A percentile compares a stretch with the other conserved stretches of the same genome.
These are phyloP conservation scores for Barbus barbus DNA, from an alignment of 2,113 vertebrate genomes.

Conservation along the genomic window DNA sequence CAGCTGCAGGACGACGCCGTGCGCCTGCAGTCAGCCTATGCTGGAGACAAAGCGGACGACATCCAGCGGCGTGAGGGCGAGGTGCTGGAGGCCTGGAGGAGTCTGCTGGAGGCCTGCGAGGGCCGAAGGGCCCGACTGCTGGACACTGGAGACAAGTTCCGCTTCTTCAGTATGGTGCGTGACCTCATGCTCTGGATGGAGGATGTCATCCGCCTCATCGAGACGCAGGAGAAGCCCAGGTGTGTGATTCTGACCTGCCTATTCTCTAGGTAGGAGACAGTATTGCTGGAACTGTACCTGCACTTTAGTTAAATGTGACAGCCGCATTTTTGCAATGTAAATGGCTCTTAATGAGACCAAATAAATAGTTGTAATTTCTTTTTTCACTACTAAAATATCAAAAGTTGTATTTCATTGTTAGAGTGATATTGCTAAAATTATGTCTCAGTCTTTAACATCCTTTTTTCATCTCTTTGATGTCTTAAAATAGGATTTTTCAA, in stretches of 20 bases:
- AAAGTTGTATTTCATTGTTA: too few species aligned
- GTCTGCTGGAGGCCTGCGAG: slow-evolving; percentile 88
- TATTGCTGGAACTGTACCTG: not conserved
- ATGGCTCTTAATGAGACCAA: not conserved
- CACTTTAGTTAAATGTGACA: not conserved
- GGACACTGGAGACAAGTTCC: slow-evolving; percentile 95
- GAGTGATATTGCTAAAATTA: not conserved
- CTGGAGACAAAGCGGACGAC: slow-evolving; percentile 96
- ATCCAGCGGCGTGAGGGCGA: slow-evolving; percentile 93
- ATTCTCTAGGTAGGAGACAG: too few species aligned
- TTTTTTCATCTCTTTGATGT: too few species aligned
- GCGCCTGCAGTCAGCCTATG: slow-evolving; percentile 94
- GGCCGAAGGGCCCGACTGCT: slow-evolving; percentile 84
- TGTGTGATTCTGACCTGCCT: slow-evolving; percentile 12
- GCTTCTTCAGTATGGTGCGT: slow-evolving; percentile 95
- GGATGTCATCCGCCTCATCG: slow-evolving; percentile 92
- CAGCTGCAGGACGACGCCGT: slow-evolving; percentile 96
- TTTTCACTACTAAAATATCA: too few species aligned
- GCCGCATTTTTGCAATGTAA: not conserved
- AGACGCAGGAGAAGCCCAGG: slow-evolving; percentile 94
- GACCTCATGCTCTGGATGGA: slow-evolving; percentile 99
- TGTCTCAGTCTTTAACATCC: too few species aligned
- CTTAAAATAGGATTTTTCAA: too few species aligned
- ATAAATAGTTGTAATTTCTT: not conserved
- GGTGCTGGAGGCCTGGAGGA: slow-evolving; percentile 91